Conservation (phyloP, 2,113 vertebrate genomes). For the Pterocles orientalis region DNA sequence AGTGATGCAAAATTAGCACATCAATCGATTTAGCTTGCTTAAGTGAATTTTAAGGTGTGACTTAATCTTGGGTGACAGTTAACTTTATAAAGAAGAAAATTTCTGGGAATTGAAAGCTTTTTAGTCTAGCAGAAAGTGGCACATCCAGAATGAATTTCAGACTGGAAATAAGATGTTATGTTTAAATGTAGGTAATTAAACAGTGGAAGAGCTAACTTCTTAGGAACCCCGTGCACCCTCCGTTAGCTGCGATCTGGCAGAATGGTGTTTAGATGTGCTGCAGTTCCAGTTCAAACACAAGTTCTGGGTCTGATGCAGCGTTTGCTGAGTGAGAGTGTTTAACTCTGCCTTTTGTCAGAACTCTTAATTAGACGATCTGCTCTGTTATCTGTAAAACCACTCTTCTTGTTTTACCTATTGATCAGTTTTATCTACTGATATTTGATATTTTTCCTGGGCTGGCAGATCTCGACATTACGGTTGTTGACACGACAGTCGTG, state of each 20-base stretch:
- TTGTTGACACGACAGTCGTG: neutral
- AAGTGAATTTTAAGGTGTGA: neutral
- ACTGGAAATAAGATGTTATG: neutral
- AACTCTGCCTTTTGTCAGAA: neutral
- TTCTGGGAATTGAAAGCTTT: neutral
- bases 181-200: neutral
- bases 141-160: neutral
- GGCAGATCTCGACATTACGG: neutral
- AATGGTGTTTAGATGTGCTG: neutral
- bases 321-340: neutral
- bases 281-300: neutral
- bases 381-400: neutral
- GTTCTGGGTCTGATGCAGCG: neutral
- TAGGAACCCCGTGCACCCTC: neutral
- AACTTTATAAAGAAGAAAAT: neutral
- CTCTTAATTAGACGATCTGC: neutral
- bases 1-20: neutral
- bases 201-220: neutral
- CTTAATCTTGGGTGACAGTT: neutral
- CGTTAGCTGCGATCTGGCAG: neutral
- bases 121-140: neutral
- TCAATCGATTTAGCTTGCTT: neutral
- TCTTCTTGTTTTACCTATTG: neutral
- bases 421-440: neutral
- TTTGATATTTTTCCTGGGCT: neutral